Evolutionary conservation across 2,888 invertebrate genomes (phyloP), one percentile per base, ranked within the genome.

Genomic region (Pedicia rivosa): DNA sequence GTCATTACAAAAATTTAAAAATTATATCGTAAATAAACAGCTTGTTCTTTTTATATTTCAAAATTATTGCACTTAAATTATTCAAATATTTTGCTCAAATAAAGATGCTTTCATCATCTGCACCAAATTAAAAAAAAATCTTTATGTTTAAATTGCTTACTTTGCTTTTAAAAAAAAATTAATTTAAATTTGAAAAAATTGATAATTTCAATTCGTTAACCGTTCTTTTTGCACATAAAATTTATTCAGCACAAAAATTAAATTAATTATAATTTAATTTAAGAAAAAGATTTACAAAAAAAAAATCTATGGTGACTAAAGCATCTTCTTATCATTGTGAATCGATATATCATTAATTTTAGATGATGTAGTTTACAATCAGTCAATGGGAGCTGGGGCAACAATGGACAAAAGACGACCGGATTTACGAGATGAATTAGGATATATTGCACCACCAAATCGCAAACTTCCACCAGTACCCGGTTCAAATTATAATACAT

Each of bases 351-450:
- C 32, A 41, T 60, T 61, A 61, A 61, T 61, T 61, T 44, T 65
- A 87, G 88, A 88, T 65, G 88, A 87, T 62, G 86, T 86, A 39
- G 84, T 87, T 41, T 88, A 88, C 70, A 86, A 86, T 64, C 84
- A 86, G 53, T 81, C 84, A 10, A 75, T 77, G 57, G 76, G 74
- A 55, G 62, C 62, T 38, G 73, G 68, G 43, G 76, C 76, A 39
- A 86, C 87, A 0, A 60, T 87, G 54, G 86, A 86, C 65, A 86
- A 87, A 57, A 68, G 78, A 44, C 76, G 84, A 44, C 83, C 84
- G 1, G 78, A 78, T 48, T 68, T 88, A 20, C 74, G 87, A 20
- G 88, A 88, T 56, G 88, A 90, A 57, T 70, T 90, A 22, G 90
- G 88, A 38, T 90, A 90, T 64, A 90, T 90, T 59, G 87, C 90